Evolutionary conservation across 1,140 invertebrate genomes (phyloP), one percentile per base, ranked within the genome.

Genomic region (Aphelenchoides fujianensis): DNA sequence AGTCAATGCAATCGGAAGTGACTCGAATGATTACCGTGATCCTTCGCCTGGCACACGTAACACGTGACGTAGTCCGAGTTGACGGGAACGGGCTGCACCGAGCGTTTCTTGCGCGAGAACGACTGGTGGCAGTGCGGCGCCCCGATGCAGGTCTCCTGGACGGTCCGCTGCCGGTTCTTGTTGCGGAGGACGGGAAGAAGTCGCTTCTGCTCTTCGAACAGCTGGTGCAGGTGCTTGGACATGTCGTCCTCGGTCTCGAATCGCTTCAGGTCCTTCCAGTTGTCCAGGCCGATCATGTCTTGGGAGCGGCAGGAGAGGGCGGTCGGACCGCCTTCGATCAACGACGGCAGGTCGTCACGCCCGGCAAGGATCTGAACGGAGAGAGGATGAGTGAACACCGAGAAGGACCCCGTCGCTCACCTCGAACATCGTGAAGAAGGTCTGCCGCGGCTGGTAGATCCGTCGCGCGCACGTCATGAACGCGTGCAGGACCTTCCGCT

Each of bases 331-430:
- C 5, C 55, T 32, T 59, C 55, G 55, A 59, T 59, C 34, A 59
- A 7, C 55, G 55, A 59, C 23, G 55, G 55, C 12, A 59, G 28
- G 55, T 59, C 55, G 28, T 59, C 55, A 23, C 55, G 55, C 28
- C 27, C 55, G 5, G 62, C 62, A 12, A 64, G 34, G 59, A 64
- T 64, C 34, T 53, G 59, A 64, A 35, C 34, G 7, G n/a, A 5
- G 5, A 64, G 7, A 7, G 23, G 27, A 32, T 5, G 35, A 23
- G 30, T 54, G 3, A 59, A 59, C 55, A 23, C 5, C 27, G 23
- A 32, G 34, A 59, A 59, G 23, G 55, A 48, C 12, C n/a, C n/a
- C n/a, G n/a, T n/a, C 12, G 41, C 23, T 48, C 23, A 59, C 55
- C 19, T 59, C 55, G 34, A 59, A 59, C 34, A 32, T 59, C 23